A percentile compares a stretch with the other conserved stretches of the same genome.
phyloP scores from a whole-genome alignment of 2,797 vertebrate species.

The Thaleichthys pacificus region DNA sequence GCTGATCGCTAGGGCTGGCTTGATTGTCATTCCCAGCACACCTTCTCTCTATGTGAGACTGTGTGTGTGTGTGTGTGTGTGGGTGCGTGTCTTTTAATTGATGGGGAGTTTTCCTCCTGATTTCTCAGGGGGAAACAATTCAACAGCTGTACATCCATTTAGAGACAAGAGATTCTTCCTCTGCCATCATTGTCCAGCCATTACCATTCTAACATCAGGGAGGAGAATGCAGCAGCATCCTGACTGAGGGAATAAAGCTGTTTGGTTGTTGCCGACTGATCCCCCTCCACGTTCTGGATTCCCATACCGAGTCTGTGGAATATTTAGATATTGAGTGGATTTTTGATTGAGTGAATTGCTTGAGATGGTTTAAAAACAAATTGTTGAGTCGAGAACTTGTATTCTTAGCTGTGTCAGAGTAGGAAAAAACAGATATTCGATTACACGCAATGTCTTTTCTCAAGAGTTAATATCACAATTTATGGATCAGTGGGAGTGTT shows the following conservation, averaged over 20 bases:
- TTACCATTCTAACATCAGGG: slow-evolving; percentile 45
- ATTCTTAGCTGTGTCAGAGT: no score
- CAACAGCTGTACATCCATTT: slow-evolving; percentile 70
- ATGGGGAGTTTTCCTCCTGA: slow-evolving; percentile 63
- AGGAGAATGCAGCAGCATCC: slow-evolving; percentile 25
- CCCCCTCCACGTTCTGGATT: background rate
- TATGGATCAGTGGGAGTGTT: background rate
- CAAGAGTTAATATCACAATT: background rate
- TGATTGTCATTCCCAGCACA: slow-evolving; percentile 66
- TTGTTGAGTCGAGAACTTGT: no score
- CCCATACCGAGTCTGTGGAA: background rate
- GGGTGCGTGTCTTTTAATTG: slow-evolving; percentile 58
- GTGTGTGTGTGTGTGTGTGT: background rate
- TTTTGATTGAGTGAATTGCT: background rate
- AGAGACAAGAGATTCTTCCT: slow-evolving; percentile 64
- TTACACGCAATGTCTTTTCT: background rate
- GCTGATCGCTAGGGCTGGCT: slow-evolving; percentile 28
- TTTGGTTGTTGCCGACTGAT: slow-evolving; percentile 47
- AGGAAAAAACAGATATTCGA: background rate
- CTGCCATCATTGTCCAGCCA: slow-evolving; percentile 60
- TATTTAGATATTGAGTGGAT: background rate
- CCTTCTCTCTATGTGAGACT: slow-evolving; percentile 24
- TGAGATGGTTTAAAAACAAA: no score
- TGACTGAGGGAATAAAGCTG: slow-evolving; percentile 45
- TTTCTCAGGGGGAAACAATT: slow-evolving; percentile 71